phyloP scores from a whole-genome alignment of 2,113 vertebrate species.

The Microcebus lehilahytsara region DNA sequence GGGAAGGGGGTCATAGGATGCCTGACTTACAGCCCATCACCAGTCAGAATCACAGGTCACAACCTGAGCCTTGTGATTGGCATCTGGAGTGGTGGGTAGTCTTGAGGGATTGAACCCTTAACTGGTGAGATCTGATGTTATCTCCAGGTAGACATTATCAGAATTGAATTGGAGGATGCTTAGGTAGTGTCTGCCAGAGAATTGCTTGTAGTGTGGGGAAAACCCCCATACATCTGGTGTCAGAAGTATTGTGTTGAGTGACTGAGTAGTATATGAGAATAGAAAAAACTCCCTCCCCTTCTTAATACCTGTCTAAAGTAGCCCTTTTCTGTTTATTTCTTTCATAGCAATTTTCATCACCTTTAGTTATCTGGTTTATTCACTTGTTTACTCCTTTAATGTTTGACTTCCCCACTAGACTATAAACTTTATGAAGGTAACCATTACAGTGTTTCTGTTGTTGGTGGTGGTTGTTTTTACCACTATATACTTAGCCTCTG shows the following conservation, averaged over 20 bases:
- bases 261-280: not conserved
- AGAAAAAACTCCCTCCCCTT: not conserved
- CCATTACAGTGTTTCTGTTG: not conserved
- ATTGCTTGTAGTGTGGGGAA: not conserved
- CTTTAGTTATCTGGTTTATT: not conserved
- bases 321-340: not conserved
- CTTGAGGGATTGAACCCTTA: not conserved
- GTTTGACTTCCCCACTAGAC: not conserved
- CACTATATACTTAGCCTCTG: not conserved
- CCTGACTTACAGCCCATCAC: not conserved
- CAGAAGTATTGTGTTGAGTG: not conserved
- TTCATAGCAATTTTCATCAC: slow-evolving; percentile 13
- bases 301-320: not conserved
- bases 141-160: not conserved
- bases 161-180: not conserved
- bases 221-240: not conserved
- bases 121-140: not conserved
- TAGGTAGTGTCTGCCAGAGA: not conserved
- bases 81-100: not conserved
- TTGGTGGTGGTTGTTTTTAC: not conserved
- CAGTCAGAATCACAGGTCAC: not conserved
- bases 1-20: not conserved
- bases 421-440: not conserved
- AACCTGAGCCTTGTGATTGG: not conserved
- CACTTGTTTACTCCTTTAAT: not conserved